Percentiles rank a stretch among this genome's conserved stretches.
Evolutionary conservation across 2,888 invertebrate species (phyloP).

Genomic region (Melipona bicolor): DNA sequence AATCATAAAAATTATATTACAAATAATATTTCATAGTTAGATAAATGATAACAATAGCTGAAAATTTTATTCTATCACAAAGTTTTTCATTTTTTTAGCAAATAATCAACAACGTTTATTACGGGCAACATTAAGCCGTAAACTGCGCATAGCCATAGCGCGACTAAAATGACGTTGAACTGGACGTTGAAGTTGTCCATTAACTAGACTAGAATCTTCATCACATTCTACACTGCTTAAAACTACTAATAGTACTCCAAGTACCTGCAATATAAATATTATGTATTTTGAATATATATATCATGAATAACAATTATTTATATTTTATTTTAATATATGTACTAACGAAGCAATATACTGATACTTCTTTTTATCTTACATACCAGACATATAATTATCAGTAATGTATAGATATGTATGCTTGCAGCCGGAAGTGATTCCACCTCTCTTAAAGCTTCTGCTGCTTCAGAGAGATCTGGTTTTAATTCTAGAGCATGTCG

Average conservation of each 20-base stretch:
- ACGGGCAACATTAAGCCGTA: conserved; percentile 85
- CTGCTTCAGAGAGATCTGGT: conserved; percentile 93
- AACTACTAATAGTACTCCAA: conserved; percentile 93
- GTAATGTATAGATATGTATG: conserved; percentile 93
- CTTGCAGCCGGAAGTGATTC: conserved; percentile 92
- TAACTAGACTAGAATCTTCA: conserved; percentile 77
- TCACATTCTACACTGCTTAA: conserved; percentile 87
- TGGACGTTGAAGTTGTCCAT: conserved; percentile 81
- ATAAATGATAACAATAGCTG: conserved; percentile 52
- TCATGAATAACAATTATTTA: conserved; percentile 11
- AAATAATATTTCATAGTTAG: conserved; percentile 72
- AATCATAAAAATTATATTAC: conserved; percentile 73
- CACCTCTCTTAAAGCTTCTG: conserved; percentile 92
- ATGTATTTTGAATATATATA: conserved; percentile 13
- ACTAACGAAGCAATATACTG: background rate
- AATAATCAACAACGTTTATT: conserved; percentile 82
- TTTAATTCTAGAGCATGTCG: conserved; percentile 93
- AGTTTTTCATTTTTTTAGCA: conserved; percentile 29
- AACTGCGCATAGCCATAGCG: conserved; percentile 94
- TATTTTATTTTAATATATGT: background rate
- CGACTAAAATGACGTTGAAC: conserved; percentile 94
- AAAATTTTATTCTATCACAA: conserved; percentile 64
- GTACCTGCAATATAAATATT: conserved; percentile 86
- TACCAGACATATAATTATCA: conserved; percentile 95
- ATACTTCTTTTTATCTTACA: conserved; percentile 72